Evolutionary conservation across 2,113 vertebrate species (phyloP).

Genomic region (Onychostruthus taczanowskii): DNA sequence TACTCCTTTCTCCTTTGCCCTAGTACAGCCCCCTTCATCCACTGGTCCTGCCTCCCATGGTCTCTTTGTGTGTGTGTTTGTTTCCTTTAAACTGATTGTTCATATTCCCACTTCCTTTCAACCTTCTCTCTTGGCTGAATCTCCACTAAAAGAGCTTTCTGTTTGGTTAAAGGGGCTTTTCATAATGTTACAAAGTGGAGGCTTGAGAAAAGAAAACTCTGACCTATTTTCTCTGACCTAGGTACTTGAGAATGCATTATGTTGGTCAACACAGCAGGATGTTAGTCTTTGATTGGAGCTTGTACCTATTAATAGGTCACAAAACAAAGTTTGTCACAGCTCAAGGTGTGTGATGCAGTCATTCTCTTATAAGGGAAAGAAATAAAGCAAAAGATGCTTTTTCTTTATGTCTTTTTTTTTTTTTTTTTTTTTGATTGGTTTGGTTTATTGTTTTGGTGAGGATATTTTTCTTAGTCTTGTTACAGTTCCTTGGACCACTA

Average conservation of each 20-base stretch:
- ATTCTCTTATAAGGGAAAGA: neutral
- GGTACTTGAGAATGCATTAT: neutral
- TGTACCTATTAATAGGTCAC: neutral
- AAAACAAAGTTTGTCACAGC: neutral
- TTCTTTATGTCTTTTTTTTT: neutral
- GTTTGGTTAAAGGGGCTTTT: neutral
- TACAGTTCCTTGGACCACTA: neutral
- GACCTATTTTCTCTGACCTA: constrained; percentile 23
- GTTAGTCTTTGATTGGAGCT: neutral
- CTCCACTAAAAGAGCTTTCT: neutral
- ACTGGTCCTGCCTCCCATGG: neutral
- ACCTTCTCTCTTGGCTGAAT: neutral
- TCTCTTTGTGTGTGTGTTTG: neutral
- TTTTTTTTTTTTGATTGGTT: neutral
- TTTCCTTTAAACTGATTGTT: neutral
- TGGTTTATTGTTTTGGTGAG: neutral
- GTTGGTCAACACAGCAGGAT: neutral
- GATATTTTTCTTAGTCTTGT: neutral
- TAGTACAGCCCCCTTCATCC: neutral
- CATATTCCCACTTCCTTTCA: neutral
- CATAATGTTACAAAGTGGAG: neutral
- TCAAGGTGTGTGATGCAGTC: neutral
- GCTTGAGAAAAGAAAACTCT: neutral
- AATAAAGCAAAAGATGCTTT: neutral
- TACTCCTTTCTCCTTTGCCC: neutral